Conservation (phyloP, 2,888 invertebrate species). For the Philaethria dido region DNA sequence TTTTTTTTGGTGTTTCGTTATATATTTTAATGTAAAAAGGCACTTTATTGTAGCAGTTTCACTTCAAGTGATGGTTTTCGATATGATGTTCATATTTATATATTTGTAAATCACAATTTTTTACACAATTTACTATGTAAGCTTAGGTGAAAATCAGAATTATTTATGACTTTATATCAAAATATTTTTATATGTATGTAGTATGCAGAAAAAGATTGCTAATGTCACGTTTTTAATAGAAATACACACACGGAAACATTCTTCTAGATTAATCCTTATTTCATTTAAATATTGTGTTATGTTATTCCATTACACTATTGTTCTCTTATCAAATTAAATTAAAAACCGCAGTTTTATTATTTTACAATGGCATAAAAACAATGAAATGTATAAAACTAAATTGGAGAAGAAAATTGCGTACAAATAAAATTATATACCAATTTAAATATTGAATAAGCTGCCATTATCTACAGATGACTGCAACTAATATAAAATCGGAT, state of each 20-base stretch:
- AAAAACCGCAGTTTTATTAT: conserved; percentile 7
- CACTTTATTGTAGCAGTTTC: too few species aligned
- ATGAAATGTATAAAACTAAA: conserved; percentile 12
- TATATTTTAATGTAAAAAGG: too few species aligned
- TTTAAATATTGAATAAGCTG: conserved; percentile 20
- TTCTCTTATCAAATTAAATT: conserved; percentile 20
- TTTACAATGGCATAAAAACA: conserved; percentile 17
- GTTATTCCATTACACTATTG: conserved; percentile 16
- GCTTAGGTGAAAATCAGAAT: neutral
- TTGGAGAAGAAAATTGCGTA: conserved; percentile 18
- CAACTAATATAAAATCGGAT: conserved; percentile 18
- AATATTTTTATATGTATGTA: neutral
- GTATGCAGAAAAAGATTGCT: neutral
- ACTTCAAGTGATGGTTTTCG: too few species aligned
- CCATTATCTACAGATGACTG: conserved; percentile 27
- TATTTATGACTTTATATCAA: neutral
- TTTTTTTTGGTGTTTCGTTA: too few species aligned
- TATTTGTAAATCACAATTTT: too few species aligned
- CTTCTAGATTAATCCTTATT: conserved; percentile 1
- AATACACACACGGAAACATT: neutral
- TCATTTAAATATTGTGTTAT: conserved; percentile 4
- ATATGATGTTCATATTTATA: too few species aligned
- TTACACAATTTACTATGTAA: too few species aligned
- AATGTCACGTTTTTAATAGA: neutral
- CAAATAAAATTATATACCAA: conserved; percentile 21